phyloP scores from a whole-genome alignment of 2,888 invertebrate species.

The Polydrusus cervinus region DNA sequence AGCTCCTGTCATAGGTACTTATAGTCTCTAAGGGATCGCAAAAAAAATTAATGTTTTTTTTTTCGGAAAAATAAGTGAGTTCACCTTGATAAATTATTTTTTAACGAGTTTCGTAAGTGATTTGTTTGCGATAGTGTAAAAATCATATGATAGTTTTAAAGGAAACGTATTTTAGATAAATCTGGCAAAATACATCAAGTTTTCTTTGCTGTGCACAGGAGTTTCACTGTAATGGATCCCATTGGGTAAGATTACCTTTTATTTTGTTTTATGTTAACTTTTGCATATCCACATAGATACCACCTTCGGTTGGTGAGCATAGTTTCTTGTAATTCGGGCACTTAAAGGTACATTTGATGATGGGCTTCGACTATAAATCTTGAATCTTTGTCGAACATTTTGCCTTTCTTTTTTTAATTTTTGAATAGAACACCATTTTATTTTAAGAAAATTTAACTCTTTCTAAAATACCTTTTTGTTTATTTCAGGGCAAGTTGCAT shows the following conservation, averaged over 20 bases:
- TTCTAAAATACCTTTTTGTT: conserved; percentile 36
- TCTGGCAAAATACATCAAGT: conserved; percentile 30
- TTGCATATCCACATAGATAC: no score
- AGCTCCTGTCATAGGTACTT: background rate
- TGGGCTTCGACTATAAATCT: no score
- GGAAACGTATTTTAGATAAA: conserved; percentile 4
- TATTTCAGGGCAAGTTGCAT: conserved; percentile 59
- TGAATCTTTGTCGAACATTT: no score
- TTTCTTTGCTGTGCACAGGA: conserved; percentile 47
- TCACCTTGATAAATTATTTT: background rate
- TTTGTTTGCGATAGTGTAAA: background rate
- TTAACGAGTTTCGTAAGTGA: background rate
- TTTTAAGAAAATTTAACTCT: no score
- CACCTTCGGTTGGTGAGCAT: no score
- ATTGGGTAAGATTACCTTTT: conserved; percentile 56
- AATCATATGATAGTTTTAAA: background rate
- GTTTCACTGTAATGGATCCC: conserved; percentile 55
- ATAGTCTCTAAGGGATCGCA: background rate
- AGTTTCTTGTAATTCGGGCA: no score
- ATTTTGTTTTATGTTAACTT: no score
- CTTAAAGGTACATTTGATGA: no score
- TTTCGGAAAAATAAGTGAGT: background rate
- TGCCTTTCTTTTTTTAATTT: no score
- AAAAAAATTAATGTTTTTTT: background rate
- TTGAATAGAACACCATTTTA: no score